Conservation (phyloP, 2,113 vertebrate genomes). For the Cyrtonyx montezumae region DNA sequence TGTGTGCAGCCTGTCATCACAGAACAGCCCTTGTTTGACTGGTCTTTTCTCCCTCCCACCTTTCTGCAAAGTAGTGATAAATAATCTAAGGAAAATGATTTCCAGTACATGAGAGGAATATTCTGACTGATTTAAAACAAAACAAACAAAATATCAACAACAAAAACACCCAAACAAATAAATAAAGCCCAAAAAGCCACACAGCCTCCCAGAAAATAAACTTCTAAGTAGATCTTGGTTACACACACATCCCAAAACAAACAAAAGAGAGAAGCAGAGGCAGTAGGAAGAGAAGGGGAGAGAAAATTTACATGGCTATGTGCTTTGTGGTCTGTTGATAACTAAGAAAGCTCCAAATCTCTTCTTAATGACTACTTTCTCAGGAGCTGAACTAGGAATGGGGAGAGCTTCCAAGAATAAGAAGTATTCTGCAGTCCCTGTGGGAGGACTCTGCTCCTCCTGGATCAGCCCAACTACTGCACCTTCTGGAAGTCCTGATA, state of each 20-base stretch:
- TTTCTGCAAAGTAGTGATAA: background rate
- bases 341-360: background rate
- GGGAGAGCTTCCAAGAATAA: background rate
- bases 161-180: background rate
- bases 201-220: background rate
- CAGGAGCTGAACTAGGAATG: background rate
- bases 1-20: background rate
- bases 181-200: background rate
- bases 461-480: background rate
- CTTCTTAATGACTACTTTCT: background rate
- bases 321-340: background rate
- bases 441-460: background rate
- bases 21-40: background rate
- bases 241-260: background rate
- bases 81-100: background rate
- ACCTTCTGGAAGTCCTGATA: background rate
- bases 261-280: background rate
- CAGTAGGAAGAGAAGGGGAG: background rate
- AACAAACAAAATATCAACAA: background rate
- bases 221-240: background rate
- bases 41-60: background rate
- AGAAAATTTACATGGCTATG: background rate
- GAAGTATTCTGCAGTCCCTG: background rate
- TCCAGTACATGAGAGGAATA: background rate
- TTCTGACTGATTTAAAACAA: background rate